Evolutionary conservation across 2,888 invertebrate species (phyloP), one percentile per base, ranked within the genome.

Genomic region (Pseudococcus jackbeardsleyi): DNA sequence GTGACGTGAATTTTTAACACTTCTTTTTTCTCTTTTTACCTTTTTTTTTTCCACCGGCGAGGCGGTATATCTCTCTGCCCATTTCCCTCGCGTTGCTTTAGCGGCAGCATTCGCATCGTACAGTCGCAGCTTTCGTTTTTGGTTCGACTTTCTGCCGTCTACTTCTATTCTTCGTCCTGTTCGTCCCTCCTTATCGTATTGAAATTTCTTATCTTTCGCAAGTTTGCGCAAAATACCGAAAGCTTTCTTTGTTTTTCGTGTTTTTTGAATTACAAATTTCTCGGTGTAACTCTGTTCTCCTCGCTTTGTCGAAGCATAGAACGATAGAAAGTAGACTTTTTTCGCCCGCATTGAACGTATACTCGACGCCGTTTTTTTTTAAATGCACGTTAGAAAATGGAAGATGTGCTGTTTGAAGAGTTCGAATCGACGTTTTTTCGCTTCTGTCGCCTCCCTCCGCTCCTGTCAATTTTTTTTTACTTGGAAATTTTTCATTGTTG

Each of bases 241-340:
- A 86, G 86, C 86, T 86, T 86, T 64, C 86, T 68, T 86, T 86
- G 86, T 86, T 86, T 86, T 86, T 64, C 86, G 64, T 86, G 86
- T 86, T 86, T 86, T 85, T 86, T 86, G 86, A 86, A 86, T 86
- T 86, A 59, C 86, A 86, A 86, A 86, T 86, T 86, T 86, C 46
- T 19, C 42, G 12, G 0, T 15, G 64, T 11, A 22, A 5, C 33
- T 59, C 59, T 42, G 9, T 42, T 79, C n/a, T 79, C n/a, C 19
- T 42, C 26, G 68, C 46, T 46, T 46, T 12, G 50, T 17, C 26
- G 26, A 33, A 33, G 26, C 26, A 3, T 33, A 1, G 26, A n/a
- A n/a, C n/a, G n/a, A n/a, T n/a, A n/a, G n/a, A n/a, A n/a, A n/a
- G 26, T 33, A 2, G 26, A 2, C 1, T 33, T 33, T 33, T 33